Percentiles rank a stretch among this genome's conserved stretches.
Conservation (phyloP, 2,888 invertebrate species). For the Lampropteryx suffumata region DNA sequence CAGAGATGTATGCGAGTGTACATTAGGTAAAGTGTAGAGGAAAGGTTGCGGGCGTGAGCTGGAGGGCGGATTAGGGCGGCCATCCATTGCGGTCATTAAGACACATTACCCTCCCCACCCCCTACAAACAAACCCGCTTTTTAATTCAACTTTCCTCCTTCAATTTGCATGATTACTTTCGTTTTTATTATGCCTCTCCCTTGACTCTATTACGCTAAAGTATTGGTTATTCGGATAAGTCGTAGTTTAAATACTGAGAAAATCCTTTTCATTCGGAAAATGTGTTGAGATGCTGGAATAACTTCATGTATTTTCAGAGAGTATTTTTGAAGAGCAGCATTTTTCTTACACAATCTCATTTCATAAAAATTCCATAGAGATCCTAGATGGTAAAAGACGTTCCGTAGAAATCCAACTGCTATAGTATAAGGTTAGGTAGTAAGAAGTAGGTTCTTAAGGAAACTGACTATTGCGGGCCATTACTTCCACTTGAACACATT, state of each 20-base stretch:
- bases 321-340: conserved; percentile 16
- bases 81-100: conserved; percentile 82
- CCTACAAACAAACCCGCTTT: conserved; percentile 64
- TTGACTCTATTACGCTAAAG: conserved; percentile 55
- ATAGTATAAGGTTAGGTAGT: neutral
- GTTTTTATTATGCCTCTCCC: conserved; percentile 75
- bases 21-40: conserved; percentile 53
- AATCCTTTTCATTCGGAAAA: conserved; percentile 34
- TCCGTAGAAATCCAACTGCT: neutral
- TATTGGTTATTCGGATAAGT: conserved; percentile 53
- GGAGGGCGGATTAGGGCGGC: conserved; percentile 70
- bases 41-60: conserved; percentile 61
- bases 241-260: conserved; percentile 38
- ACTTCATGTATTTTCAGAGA: conserved; percentile 13
- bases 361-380: neutral
- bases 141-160: conserved; percentile 81
- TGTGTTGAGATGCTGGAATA: conserved; percentile 24
- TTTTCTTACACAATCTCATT: neutral
- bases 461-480: conserved; percentile 34
- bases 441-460: conserved; percentile 22
- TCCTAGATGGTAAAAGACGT: neutral
- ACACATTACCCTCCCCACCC: conserved; percentile 65
- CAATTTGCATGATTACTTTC: conserved; percentile 83
- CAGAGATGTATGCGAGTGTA: conserved; percentile 40
- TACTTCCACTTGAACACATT: conserved; percentile 34